phyloP scores from a whole-genome alignment of 2,888 invertebrate genomes.

The Priocnemis perturbator region DNA sequence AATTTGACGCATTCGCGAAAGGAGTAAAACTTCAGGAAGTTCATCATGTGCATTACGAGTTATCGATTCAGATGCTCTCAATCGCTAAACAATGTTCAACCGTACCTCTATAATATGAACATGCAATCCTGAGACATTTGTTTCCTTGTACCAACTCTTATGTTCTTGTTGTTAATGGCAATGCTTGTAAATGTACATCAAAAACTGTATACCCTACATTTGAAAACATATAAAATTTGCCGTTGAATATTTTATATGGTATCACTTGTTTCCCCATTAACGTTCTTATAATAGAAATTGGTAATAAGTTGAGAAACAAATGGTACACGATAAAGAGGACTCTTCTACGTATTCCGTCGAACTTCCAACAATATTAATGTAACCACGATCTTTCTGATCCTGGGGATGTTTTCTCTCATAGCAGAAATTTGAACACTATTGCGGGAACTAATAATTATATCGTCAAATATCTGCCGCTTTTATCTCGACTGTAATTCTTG shows the following conservation, averaged over 20 bases:
- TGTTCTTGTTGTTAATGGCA: constrained; percentile 30
- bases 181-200: constrained; percentile 45
- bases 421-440: constrained; percentile 24
- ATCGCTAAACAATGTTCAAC: constrained; percentile 32
- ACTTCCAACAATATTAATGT: too few relatives aligned
- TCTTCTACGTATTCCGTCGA: too few relatives aligned
- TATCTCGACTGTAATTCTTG: constrained; percentile 28
- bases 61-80: constrained; percentile 26
- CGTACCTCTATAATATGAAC: constrained; percentile 41
- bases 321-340: too few relatives aligned
- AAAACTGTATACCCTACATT: constrained; percentile 46
- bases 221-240: constrained; percentile 46
- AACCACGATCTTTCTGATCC: too few relatives aligned
- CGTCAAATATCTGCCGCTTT: background rate
- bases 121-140: constrained; percentile 49
- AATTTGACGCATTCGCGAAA: too few relatives aligned
- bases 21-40: too few relatives aligned
- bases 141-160: constrained; percentile 38
- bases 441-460: constrained; percentile 26
- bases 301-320: background rate
- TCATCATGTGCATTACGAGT: too few relatives aligned
- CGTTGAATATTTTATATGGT: constrained; percentile 23
- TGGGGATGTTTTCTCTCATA: too few relatives aligned
- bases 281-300: constrained; percentile 11
- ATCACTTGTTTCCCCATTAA: constrained; percentile 22